Evolutionary conservation across 2,797 vertebrate genomes (phyloP).

Genomic region (Esox masquinongy): DNA sequence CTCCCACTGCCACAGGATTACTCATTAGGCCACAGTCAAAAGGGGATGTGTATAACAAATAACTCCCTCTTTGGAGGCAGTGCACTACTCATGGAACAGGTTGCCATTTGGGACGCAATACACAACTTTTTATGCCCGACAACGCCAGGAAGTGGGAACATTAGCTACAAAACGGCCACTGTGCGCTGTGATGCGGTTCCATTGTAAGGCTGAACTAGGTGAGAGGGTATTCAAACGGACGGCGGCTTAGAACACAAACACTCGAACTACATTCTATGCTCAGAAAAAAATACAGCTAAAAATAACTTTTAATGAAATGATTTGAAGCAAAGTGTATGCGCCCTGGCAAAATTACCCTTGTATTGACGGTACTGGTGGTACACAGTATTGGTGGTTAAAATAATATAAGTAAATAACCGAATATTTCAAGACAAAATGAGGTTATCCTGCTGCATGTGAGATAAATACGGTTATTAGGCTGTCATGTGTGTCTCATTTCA

Average conservation of each 20-base stretch:
- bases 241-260: background rate
- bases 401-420: no score
- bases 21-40: background rate
- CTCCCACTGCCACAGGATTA: slow-evolving; percentile 16
- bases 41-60: no score
- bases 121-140: slow-evolving; percentile 19
- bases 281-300: no score
- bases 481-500: background rate
- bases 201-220: background rate
- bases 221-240: background rate
- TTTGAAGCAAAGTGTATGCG: no score
- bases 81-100: background rate
- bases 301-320: background rate
- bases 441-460: background rate
- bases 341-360: no score
- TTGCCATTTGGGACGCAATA: slow-evolving; percentile 25
- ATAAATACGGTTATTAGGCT: background rate
- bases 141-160: background rate
- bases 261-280: background rate
- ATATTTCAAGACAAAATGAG: background rate
- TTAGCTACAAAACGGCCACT: slow-evolving; percentile 2
- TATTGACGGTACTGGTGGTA: no score
- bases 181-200: background rate
- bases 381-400: no score
- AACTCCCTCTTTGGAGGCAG: background rate